phyloP scores from a whole-genome alignment of 2,797 vertebrate genomes.

The Gambusia yucatana region DNA sequence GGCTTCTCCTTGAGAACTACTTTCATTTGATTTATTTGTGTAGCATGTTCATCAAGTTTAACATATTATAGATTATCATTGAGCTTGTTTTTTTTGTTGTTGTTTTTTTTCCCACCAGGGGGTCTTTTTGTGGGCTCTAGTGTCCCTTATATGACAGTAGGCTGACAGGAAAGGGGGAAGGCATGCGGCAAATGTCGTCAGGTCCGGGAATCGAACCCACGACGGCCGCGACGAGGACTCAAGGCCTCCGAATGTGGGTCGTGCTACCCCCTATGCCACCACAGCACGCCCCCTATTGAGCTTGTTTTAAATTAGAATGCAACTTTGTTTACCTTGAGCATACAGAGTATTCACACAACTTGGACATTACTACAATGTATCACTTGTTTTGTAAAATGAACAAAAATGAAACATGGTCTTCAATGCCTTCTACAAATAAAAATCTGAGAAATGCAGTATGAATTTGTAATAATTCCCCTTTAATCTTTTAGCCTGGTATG shows the following conservation, averaged over 20 bases:
- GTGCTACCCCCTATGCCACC: too few relatives aligned
- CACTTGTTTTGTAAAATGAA: background rate
- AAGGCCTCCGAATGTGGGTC: too few relatives aligned
- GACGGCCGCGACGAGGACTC: too few relatives aligned
- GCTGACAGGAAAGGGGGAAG: too few relatives aligned
- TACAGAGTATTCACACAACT: background rate
- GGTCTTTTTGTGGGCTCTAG: too few relatives aligned
- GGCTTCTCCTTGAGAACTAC: background rate
- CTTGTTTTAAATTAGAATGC: conserved; percentile 29
- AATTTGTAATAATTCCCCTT: background rate
- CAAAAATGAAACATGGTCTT: background rate
- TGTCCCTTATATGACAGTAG: too few relatives aligned
- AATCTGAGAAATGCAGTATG: background rate
- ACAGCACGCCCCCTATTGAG: conserved; percentile 6
- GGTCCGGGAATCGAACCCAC: too few relatives aligned
- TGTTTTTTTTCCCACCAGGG: too few relatives aligned
- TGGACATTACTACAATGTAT: background rate
- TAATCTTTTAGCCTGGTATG: background rate
- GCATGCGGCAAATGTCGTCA: too few relatives aligned
- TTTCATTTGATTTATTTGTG: conserved; percentile 24
- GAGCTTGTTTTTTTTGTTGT: conserved; percentile 14
- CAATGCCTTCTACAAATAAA: background rate
- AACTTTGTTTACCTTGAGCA: background rate
- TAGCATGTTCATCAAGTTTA: conserved; percentile 27
- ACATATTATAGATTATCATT: conserved; percentile 45